Evolutionary conservation across 2,888 invertebrate genomes (phyloP), one percentile per base, ranked within the genome.

Genomic region (Lathronympha strigana): DNA sequence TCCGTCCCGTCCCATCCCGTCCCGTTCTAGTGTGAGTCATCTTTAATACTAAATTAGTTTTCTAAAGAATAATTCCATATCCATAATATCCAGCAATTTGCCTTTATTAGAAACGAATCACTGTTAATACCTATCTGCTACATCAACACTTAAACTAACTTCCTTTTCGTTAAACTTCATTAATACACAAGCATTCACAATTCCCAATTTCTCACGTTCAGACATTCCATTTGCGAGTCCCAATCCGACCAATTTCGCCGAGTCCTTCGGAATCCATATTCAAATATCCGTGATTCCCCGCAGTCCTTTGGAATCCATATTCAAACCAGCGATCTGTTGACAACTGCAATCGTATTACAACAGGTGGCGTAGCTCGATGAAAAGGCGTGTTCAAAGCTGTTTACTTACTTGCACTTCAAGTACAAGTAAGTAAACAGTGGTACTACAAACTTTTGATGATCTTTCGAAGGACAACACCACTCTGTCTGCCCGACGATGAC

Each of bases 321-420:
- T 63, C 57, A 57, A 63, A 63, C 38, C 54, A 47, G 45, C 67
- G 72, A 75, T 77, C 73, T 75, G 78, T 75, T 76, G 80, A 81
- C 78, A 80, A 77, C 72, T 77, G 81, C 76, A 78, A 74, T 74
- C 73, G 60, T 61, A 68, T 64, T 70, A 74, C 82, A 80, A 83
- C 83, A 83, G 82, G 83, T 82, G 82, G 69, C 25, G 67, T 55
- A 69, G 70, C 72, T 67, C 62, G 61, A 64, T 67, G 49, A 13
- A 36, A 60, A 60, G 68, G 64, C 11, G 50, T 19, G 66, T 76
- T 77, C 66, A 23, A 11, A 36, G 8, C 11, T 21, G 33, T 15
- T 8, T 19, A 63, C 72, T 47, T 66, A 71, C 58, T 53, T 53
- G 60, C 9, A 11, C 13, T 47, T 47, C 53, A 9, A 64, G 70